Evolutionary conservation across 2,113 vertebrate species (phyloP), one percentile per base, ranked within the genome.

Genomic region (Thermophis baileyi): DNA sequence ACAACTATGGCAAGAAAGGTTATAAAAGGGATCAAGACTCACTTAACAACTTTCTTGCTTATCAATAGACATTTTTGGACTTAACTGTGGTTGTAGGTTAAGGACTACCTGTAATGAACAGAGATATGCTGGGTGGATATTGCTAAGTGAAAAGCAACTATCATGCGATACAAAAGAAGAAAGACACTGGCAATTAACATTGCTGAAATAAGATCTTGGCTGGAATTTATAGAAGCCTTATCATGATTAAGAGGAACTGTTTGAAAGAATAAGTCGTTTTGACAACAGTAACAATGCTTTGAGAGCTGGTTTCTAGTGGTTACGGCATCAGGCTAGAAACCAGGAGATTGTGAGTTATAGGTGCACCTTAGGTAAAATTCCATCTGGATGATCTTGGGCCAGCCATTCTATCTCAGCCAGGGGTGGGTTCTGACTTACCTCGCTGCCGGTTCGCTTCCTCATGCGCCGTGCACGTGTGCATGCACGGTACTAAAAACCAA

Each of bases 241-340:
- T 89, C 30, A 85, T 18, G 18, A 57, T 92, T 93, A 90, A 91
- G 27, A 91, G 74, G 49, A 53, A 93, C 91, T 85, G 81, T 85
- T 89, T 81, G 89, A 85, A 93, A 60, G 44, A 93, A 85, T 47
- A 40, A 47, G 51, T 85, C n/a, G 51, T 89, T 54, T 88, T 51
- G 11, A 49, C 55, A 88, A 63, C 1, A 3, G 10, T 46, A 53
- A 7, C 14, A 5, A 30, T 50, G 40, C 89, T 88, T 88, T 91
- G 24, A 81, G 44, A 49, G 11, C 46, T 35, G 25, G 46, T 47
- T 40, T 81, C 18, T 40, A 81, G n/a, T 40, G 35, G 69, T 74
- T 74, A 74, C 2, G 2, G 5, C 30, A 74, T 6, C n/a, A 35
- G 16, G n/a, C 2, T 35, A 74, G 69, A 74, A 74, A 40, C 16